Evolutionary conservation across 2,797 vertebrate species (phyloP), one percentile per base, ranked within the genome.

Genomic region (Psittacula echo): DNA sequence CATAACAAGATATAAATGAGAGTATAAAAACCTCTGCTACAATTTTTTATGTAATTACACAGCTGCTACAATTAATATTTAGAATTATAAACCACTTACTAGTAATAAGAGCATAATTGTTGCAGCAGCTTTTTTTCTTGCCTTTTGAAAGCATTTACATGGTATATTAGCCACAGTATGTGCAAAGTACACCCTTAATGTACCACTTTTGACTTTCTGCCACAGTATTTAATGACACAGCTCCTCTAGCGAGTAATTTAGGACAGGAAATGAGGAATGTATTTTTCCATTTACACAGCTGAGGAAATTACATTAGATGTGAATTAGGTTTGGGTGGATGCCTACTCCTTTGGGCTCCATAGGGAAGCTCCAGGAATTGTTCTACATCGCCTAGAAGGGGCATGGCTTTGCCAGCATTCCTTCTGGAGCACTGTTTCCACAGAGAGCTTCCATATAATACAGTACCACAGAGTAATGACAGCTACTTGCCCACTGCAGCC

Each of bases 401-500:
- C 42, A 8, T 0, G 5, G 15, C 48, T 56, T 34, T 39, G 58
- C 24, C 18, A 27, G 30, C 48, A 44, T 8, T 20, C 8, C 12
- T 32, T 30, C 72, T 21, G 27, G 32, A 65, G 18, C 29, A 3
- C 21, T 3, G 27, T 29, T 21, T 37, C 23, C 32, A 10, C 11
- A 17, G 13, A 24, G 11, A 61, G 10, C n/a, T 32, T 24, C 54
- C 19, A 4, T 2, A 9, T 2, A 19, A 14, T 4, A 8, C 11
- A 2, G 32, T 19, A 20, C 41, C 24, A 37, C 6, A 9, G 3
- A 3, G 3, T 5, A 11, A 17, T 0, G 6, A 8, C 58, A 17
- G 1, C 1, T 7, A 7, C 22, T 10, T 13, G 7, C 16, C 32
- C 17, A 2, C 62, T 7, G 21, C 0, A 0, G 29, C 34, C 54